A percentile compares a stretch with the other conserved stretches of the same genome.
Conservation (phyloP, 1,140 invertebrate species). For the Sarcophaga bullata region DNA sequence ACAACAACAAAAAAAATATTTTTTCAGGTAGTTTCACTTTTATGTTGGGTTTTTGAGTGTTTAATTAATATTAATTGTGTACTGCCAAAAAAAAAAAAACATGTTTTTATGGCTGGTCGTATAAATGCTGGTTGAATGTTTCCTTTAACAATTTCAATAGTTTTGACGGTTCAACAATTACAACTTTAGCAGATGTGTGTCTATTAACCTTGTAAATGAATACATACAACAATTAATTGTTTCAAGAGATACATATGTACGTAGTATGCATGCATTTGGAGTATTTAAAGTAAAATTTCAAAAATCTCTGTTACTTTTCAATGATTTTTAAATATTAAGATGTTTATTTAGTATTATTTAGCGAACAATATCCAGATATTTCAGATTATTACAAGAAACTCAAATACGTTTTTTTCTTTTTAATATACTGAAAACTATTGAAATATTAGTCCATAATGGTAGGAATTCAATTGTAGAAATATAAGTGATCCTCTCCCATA, state of each 20-base stretch:
- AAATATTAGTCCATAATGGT: too few species aligned
- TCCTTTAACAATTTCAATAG: background rate
- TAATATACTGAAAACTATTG: too few species aligned
- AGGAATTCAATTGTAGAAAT: too few species aligned
- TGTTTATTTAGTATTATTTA: too few species aligned
- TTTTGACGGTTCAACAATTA: conserved; percentile 10
- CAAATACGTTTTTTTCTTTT: too few species aligned
- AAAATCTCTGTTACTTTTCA: too few species aligned
- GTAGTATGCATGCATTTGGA: background rate
- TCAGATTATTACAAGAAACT: too few species aligned
- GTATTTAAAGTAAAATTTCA: too few species aligned
- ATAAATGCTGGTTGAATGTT: background rate
- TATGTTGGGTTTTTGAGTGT: background rate
- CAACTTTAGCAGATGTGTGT: background rate
- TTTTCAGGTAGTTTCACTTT: background rate
- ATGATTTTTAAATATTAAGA: too few species aligned
- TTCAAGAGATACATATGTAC: background rate
- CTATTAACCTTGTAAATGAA: conserved; percentile 1
- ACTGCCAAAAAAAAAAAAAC: background rate
- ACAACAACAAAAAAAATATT: background rate
- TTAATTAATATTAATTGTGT: background rate
- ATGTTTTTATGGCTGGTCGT: background rate
- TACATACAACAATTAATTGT: too few species aligned
- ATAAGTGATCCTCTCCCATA: background rate
- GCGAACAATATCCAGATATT: too few species aligned